phyloP scores from a whole-genome alignment of 2,797 vertebrate genomes.

The Oceanodroma leucorhoa region DNA sequence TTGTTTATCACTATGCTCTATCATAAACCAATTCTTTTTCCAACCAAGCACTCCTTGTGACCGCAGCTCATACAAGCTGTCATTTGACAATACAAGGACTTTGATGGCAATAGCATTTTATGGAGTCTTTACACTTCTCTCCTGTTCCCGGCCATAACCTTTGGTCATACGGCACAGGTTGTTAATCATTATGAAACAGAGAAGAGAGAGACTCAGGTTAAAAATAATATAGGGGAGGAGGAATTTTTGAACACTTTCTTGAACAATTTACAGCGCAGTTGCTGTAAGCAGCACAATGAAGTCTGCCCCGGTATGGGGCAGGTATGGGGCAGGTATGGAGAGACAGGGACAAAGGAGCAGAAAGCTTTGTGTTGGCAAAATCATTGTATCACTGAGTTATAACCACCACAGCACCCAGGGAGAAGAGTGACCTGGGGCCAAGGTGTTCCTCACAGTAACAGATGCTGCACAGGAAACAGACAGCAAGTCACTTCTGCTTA shows the following conservation, averaged over 20 bases:
- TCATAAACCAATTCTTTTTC: neutral
- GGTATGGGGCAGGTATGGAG: accelerated
- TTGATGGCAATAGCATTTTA: neutral
- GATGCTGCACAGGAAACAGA: neutral
- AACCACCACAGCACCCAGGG: neutral
- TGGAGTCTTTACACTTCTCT: neutral
- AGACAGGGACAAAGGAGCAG: neutral
- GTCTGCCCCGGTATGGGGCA: neutral
- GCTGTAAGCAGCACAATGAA: accelerated
- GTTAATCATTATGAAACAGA: neutral
- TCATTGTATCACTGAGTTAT: neutral
- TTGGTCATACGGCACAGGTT: neutral
- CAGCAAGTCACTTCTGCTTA: neutral
- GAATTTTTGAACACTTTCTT: neutral
- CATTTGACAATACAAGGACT: neutral
- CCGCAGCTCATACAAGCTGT: neutral
- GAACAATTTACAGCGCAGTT: neutral
- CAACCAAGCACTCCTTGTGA: neutral
- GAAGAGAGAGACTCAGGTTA: neutral
- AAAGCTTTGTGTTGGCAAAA: neutral
- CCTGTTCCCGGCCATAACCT: neutral
- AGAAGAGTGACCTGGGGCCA: neutral
- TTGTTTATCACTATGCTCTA: neutral
- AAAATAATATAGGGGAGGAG: neutral
- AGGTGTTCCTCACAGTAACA: neutral